Evolutionary conservation across 2,113 vertebrate species (phyloP).

Genomic region (Empidonax traillii): DNA sequence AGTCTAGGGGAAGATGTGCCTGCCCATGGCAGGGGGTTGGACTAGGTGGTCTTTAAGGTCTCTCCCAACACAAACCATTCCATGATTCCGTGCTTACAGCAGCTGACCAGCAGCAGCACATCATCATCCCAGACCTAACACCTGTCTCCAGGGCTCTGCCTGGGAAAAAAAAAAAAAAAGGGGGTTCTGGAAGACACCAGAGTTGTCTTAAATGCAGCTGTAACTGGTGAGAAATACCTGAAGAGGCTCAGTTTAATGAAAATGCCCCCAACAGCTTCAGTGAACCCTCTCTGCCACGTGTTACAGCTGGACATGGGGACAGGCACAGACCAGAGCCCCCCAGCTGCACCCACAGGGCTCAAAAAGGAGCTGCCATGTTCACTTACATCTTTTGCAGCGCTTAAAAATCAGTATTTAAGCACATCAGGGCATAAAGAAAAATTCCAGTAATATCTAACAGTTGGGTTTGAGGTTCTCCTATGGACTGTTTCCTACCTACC

Average conservation of each 20-base stretch:
- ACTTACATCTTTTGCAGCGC: neutral
- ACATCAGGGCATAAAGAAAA: neutral
- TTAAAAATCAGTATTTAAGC: neutral
- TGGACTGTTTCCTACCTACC: neutral
- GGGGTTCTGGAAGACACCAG: neutral
- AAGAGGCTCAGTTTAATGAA: neutral
- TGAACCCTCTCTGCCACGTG: rapidly evolving
- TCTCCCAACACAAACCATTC: neutral
- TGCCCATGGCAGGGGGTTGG: neutral
- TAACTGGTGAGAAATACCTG: neutral
- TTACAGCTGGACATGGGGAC: neutral
- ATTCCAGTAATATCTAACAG: neutral
- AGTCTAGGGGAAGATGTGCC: neutral
- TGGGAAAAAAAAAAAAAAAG: neutral
- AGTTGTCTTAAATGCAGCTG: neutral
- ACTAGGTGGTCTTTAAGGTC: neutral
- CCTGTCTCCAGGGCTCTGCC: neutral
- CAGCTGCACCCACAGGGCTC: neutral
- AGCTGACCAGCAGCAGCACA: neutral
- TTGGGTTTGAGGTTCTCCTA: neutral
- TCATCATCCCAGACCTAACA: neutral
- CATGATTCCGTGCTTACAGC: neutral
- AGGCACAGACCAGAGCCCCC: neutral
- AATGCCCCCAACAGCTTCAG: too few species aligned
- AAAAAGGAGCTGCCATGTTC: neutral